Conservation (phyloP, 2,797 vertebrate species). For the Melanotaenia nigrans region DNA sequence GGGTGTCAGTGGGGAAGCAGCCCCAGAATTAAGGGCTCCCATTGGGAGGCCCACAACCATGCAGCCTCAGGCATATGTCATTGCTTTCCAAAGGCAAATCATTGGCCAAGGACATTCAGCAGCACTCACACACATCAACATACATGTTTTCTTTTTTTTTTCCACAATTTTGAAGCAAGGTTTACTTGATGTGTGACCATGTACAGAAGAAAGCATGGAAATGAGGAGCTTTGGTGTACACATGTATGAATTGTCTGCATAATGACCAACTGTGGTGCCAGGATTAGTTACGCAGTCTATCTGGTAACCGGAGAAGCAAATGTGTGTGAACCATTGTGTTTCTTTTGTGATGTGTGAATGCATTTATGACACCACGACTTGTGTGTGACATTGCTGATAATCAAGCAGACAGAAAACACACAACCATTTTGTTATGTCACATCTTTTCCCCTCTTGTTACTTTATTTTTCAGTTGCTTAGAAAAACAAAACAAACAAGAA, state of each 20-base stretch:
- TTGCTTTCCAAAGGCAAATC: conserved; percentile 49
- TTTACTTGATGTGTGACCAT: conserved; percentile 53
- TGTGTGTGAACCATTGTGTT: conserved; percentile 27
- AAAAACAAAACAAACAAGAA: conserved; percentile 72
- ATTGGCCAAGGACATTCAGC: conserved; percentile 52
- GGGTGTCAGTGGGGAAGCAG: conserved; percentile 34
- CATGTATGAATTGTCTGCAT: conserved; percentile 47
- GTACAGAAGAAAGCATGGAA: conserved; percentile 54
- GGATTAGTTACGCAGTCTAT: conserved; percentile 55
- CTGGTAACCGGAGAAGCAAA: conserved; percentile 32
- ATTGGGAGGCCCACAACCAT: conserved; percentile 37
- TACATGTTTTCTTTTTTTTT: neutral
- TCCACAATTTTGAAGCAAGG: conserved; percentile 40
- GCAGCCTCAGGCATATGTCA: conserved; percentile 67
- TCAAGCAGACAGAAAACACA: conserved; percentile 34
- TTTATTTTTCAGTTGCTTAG: conserved; percentile 83
- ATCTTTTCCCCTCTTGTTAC: conserved; percentile 49
- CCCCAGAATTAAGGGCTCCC: conserved; percentile 25
- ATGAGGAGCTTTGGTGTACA: conserved; percentile 48
- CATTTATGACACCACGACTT: conserved; percentile 20
- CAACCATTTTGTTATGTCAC: conserved; percentile 43
- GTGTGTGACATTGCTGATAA: conserved; percentile 15
- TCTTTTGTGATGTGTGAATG: conserved; percentile 40
- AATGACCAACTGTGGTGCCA: conserved; percentile 57
- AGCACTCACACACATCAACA: conserved; percentile 11